Base-by-base conservation (phyloP, 2,888 invertebrate genomes). In the Drosophila robusta region DNA sequence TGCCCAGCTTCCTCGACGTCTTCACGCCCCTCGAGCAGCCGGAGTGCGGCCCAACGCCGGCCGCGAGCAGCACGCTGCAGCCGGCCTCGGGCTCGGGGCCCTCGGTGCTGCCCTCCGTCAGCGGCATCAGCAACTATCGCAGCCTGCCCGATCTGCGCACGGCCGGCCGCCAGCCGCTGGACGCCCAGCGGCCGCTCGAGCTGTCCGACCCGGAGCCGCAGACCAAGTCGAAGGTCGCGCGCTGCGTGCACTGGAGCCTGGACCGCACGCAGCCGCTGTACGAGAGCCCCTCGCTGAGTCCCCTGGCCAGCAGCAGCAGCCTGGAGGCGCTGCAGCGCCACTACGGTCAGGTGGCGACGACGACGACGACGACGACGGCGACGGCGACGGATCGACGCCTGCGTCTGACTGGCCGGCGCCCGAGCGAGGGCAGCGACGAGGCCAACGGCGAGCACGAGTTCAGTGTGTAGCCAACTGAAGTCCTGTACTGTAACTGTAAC, bases 1-100 rank as follows among this genome's bases (percentile, higher is more conserved):
- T 46, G 36, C 83, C 83, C 9, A 68, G 54, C 8, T 75, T 80
- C 22, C 42, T 78, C 39, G 66, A 87, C 7, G 42, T 80, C 3
- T 80, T 87, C 6, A 29, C 34, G 11, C 58, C 64, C 8, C 45
- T 46, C 39, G 2, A 42, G 11, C 5, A 44, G 0, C 12, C 16
- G 16, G 49, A 42, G 5, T n/a, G 41, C 14, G 6, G 32, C 11
- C 22, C 63, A 9, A 14, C 16, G 5, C 34, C 34, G 4, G 14
- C 7, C 2, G 1, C 14, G 0, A 26, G 5, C 9, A 41, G 4
- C 4, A 16, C 39, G 16, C 9, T 1, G 26, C 9, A 16, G 5
- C 8, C 12, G 29, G 12, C 14, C 8, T 3, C 38, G 9, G 18
- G 18, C 6, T 14, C 4, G 5, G 5, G 24, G 11, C 4, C 11